Conservation (phyloP, 2,113 vertebrate species). For the Ictalurus punctatus region DNA sequence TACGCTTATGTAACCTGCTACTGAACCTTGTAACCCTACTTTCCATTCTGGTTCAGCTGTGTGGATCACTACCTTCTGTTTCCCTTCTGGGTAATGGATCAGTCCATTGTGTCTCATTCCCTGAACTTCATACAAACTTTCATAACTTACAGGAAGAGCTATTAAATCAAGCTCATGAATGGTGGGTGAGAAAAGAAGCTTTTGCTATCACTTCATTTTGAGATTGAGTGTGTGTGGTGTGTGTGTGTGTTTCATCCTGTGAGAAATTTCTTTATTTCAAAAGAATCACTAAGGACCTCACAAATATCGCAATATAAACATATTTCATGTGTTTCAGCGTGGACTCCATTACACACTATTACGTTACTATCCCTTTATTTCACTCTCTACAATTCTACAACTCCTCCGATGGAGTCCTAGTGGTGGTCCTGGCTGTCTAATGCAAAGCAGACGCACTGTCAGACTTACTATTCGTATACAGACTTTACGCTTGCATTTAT, state of each 20-base stretch:
- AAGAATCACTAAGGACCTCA: not conserved
- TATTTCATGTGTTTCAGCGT: not conserved
- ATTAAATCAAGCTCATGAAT: not conserved
- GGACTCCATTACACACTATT: not conserved
- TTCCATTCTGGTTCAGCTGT: not conserved
- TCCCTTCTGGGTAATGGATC: constrained; percentile 12
- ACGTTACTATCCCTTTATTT: not conserved
- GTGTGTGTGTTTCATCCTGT: not conserved
- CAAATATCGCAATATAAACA: not conserved
- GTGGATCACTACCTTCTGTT: not conserved
- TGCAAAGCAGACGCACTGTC: not conserved
- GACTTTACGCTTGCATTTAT: not conserved
- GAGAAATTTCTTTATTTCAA: not conserved
- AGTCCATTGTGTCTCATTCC: not conserved
- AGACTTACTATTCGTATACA: not conserved
- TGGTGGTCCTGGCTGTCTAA: not conserved
- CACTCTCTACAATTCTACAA: not conserved
- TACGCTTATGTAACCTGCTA: not conserved
- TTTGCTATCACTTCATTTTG: not conserved
- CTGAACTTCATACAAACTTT: not conserved
- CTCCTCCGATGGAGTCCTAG: not conserved
- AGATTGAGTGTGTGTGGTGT: not conserved
- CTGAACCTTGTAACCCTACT: constrained; percentile 33
- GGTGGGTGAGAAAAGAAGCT: not conserved
- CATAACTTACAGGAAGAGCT: not conserved